Evolutionary conservation across 2,113 vertebrate genomes (phyloP), one percentile per base, ranked within the genome.

Genomic region (Pelobates fuscus): DNA sequence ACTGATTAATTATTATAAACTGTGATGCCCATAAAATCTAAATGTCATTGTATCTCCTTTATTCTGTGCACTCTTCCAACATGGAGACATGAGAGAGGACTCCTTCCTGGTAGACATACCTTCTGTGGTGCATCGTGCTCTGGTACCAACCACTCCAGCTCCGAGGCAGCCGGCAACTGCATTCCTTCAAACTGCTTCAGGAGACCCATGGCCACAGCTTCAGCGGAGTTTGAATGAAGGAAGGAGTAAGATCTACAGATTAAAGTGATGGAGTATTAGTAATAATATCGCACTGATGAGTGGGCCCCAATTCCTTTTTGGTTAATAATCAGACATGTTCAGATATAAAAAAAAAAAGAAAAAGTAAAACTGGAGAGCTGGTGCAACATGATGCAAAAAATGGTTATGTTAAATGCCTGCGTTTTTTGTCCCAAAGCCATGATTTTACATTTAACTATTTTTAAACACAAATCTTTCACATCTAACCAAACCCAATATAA

Each of bases 151-250:
- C 97, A 99, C 77, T 98, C 96, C 0, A 99, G 86, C 81, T 99
- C 97, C 0, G 97, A 99, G 61, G 97, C 97, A 0, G 97, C 97
- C 0, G 97, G 97, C 20, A 99, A 94, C 86, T 98, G 96, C 94
- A 99, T 96, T 68, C 97, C 97, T 71, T 98, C 95, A 78, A 99
- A 99, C 84, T 98, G 97, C 82, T 94, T 88, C 86, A 99, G 92
- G 37, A 99, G 89, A 63, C 96, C 97, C 97, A 99, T 98, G 70
- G 97, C 97, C 66, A 99, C 97, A 0, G 97, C 97, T 85, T 99
- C 97, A 0, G 97, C 97, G 0, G 97, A 99, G 72, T 96, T 99
- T 8, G 97, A 98, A 80, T 96, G 93, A 58, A 96, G 88, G 85
- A 94, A 91, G 75, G 90, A 91, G 23, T 94, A 90, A 65, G 92